Conservation (phyloP, 2,113 vertebrate species). For the Paralichthys olivaceus region DNA sequence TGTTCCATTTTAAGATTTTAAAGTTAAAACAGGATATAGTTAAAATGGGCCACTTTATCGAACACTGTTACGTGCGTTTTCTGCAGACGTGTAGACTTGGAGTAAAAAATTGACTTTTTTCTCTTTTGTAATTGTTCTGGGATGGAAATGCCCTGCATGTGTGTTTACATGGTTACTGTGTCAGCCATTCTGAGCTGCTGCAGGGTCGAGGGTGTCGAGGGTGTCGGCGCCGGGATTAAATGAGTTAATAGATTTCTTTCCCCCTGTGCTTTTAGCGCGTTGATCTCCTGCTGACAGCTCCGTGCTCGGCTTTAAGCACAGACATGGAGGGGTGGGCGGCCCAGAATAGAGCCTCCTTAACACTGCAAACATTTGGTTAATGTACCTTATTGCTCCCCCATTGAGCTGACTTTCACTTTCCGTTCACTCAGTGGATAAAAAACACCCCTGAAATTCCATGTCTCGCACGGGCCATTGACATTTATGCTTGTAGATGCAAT, state of each 20-base stretch:
- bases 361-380: conserved; percentile 72
- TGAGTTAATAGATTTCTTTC: conserved; percentile 74
- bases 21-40: neutral
- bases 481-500: conserved; percentile 72
- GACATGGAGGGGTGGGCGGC: conserved; percentile 17
- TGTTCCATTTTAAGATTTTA: neutral
- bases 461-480: conserved; percentile 68
- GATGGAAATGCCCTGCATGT: conserved; percentile 42
- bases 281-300: conserved; percentile 74
- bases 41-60: no score
- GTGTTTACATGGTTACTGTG: conserved; percentile 50
- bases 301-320: conserved; percentile 61
- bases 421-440: conserved; percentile 54
- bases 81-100: neutral
- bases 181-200: conserved; percentile 52
- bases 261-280: conserved; percentile 64
- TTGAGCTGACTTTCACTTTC: conserved; percentile 71
- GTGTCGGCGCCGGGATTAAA: conserved; percentile 27
- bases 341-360: conserved; percentile 69
- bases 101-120: conserved; percentile 1
- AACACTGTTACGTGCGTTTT: no score
- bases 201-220: conserved; percentile 18
- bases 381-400: conserved; percentile 69
- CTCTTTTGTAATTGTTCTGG: conserved; percentile 50
- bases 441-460: conserved; percentile 59